These are phyloP conservation scores for Acyrthosiphon pisum DNA, from an alignment of 1,140 invertebrate species.

Conservation along the genomic window DNA sequence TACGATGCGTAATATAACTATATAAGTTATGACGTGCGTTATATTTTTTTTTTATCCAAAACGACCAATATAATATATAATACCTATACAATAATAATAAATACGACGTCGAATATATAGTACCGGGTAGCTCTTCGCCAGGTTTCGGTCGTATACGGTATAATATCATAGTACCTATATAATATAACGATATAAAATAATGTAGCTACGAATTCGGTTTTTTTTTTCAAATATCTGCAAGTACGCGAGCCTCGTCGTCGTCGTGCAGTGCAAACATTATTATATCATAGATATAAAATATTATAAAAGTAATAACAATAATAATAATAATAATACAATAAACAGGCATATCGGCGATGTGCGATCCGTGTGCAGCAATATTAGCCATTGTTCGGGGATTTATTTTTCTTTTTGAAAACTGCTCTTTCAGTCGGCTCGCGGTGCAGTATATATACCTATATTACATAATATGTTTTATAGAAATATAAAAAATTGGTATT, in stretches of 20 bases:
- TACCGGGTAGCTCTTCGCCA: background rate
- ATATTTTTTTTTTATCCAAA: background rate
- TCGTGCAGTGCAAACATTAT: background rate
- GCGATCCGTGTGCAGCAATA: background rate
- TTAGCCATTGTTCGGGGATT: background rate
- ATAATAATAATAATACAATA: background rate
- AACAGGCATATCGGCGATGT: background rate
- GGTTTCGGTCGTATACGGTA: background rate
- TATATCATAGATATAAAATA: background rate
- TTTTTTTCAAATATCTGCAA: slow-evolving; percentile 30
- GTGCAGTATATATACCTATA: background rate
- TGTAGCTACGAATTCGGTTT: background rate
- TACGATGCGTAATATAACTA: background rate
- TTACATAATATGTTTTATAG: background rate
- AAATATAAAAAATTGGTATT: too few relatives aligned
- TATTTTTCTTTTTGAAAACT: background rate
- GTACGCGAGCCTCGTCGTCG: background rate
- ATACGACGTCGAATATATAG: background rate
- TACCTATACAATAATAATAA: background rate
- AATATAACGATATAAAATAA: background rate
- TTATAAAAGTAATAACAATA: background rate
- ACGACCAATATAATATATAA: background rate
- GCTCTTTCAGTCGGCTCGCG: background rate
- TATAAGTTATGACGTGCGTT: background rate
- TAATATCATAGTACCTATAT: background rate